Conservation (phyloP, 2,888 invertebrate genomes). For the Drosophila ustulata region DNA sequence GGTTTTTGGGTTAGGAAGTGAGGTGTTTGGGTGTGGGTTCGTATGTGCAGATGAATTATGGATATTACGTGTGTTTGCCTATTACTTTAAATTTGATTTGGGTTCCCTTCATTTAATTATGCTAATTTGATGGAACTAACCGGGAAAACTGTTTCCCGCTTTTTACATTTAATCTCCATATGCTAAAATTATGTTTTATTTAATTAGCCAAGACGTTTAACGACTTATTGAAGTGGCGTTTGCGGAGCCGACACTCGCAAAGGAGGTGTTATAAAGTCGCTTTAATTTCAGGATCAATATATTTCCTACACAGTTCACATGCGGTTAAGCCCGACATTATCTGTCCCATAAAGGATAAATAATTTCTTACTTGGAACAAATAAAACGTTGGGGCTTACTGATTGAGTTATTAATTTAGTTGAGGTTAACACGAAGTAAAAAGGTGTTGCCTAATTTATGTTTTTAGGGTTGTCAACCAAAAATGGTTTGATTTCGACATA, state of each 20-base stretch:
- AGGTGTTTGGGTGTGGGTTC: conserved; percentile 6
- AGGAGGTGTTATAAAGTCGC: too few species aligned
- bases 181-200: conserved; percentile 38
- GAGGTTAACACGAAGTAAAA: too few species aligned
- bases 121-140: conserved; percentile 60
- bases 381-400: background rate
- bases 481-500: too few species aligned
- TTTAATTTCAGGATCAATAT: too few species aligned
- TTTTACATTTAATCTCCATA: conserved; percentile 30
- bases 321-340: too few species aligned
- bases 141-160: conserved; percentile 36
- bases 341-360: too few species aligned
- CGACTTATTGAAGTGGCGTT: too few species aligned
- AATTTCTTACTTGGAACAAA: background rate
- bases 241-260: too few species aligned
- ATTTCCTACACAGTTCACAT: too few species aligned
- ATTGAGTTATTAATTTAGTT: too few species aligned
- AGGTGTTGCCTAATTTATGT: too few species aligned
- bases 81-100: conserved; percentile 57
- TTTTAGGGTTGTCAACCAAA: too few species aligned
- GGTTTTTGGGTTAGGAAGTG: background rate
- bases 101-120: conserved; percentile 50
- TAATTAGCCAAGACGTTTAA: conserved; percentile 34
- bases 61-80: conserved; percentile 37
- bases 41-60: conserved; percentile 52